These are phyloP conservation scores for Myotis yumanensis DNA, from an alignment of 2,113 vertebrate genomes.

Conservation along the genomic window DNA sequence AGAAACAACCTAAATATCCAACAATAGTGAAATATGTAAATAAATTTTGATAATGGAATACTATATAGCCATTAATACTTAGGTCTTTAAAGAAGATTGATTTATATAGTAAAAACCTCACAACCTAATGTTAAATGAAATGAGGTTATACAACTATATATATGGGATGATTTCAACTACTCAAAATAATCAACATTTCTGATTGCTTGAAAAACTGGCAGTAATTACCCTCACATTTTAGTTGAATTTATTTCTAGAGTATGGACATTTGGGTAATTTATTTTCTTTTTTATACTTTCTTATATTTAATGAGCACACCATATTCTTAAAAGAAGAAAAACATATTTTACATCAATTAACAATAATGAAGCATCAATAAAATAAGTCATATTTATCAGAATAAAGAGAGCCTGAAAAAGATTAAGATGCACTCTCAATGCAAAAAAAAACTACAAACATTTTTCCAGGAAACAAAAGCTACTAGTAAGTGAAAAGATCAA, in stretches of 20 bases:
- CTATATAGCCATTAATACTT: not conserved
- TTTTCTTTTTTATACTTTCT: not conserved
- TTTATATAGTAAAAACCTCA: constrained; percentile 3
- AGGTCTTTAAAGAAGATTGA: not conserved
- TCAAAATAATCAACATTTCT: not conserved
- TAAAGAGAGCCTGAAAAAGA: not conserved
- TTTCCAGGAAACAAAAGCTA: not conserved
- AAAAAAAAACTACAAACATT: not conserved
- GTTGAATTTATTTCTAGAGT: not conserved
- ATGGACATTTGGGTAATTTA: not conserved
- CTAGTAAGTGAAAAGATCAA: not conserved
- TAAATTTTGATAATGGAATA: not conserved
- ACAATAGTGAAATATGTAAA: not conserved
- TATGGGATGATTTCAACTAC: not conserved
- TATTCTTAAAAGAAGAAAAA: not conserved
- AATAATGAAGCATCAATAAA: not conserved
- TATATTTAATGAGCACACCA: not conserved
- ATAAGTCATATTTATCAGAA: not conserved
- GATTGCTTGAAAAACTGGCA: not conserved
- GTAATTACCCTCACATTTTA: constrained; percentile 2
- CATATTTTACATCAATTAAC: not conserved
- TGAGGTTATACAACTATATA: not conserved
- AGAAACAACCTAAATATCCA: not conserved
- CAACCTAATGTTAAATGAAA: not conserved
- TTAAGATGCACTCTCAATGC: not conserved